A percentile compares a stretch with the other conserved stretches of the same genome.
These are phyloP conservation scores for Helarctos malayanus DNA, from an alignment of 2,797 vertebrate genomes.

Conservation along the genomic window DNA sequence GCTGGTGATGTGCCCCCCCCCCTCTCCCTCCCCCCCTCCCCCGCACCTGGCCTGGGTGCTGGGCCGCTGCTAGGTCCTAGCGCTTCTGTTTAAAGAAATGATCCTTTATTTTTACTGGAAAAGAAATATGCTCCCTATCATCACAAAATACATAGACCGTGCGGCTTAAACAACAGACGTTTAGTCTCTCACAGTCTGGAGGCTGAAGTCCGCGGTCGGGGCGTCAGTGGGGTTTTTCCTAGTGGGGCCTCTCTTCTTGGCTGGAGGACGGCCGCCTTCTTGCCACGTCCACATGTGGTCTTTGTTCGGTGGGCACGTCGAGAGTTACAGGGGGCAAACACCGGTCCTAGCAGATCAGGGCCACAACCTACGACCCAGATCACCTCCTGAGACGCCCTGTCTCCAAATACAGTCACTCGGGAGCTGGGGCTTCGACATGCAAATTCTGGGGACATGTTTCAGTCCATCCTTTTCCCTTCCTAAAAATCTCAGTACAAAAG, in stretches of 20 bases:
- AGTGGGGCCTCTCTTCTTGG: not conserved
- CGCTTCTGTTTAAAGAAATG: not conserved
- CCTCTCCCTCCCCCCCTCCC: too few species aligned
- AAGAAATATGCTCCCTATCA: not conserved
- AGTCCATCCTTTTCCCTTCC: not conserved
- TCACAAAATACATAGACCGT: fast-evolving
- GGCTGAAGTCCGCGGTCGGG: not conserved
- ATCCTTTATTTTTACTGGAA: not conserved
- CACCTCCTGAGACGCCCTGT: too few species aligned
- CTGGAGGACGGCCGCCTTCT: fast-evolving
- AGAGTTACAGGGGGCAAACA: not conserved
- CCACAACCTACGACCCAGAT: fast-evolving
- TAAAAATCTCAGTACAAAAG: not conserved
- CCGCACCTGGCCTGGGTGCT: fast-evolving
- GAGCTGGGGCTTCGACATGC: not conserved
- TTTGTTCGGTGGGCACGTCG: not conserved
- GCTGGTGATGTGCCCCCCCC: not conserved
- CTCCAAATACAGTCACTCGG: not conserved
- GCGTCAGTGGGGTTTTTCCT: fast-evolving
- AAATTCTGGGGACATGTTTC: too few species aligned
- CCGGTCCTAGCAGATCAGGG: not conserved
- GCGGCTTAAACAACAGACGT: fast-evolving
- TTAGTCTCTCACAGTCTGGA: not conserved
- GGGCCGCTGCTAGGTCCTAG: fast-evolving
- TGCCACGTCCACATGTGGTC: fast-evolving